phyloP scores from a whole-genome alignment of 2,797 vertebrate genomes.

The Mormyrops boulengeri region DNA sequence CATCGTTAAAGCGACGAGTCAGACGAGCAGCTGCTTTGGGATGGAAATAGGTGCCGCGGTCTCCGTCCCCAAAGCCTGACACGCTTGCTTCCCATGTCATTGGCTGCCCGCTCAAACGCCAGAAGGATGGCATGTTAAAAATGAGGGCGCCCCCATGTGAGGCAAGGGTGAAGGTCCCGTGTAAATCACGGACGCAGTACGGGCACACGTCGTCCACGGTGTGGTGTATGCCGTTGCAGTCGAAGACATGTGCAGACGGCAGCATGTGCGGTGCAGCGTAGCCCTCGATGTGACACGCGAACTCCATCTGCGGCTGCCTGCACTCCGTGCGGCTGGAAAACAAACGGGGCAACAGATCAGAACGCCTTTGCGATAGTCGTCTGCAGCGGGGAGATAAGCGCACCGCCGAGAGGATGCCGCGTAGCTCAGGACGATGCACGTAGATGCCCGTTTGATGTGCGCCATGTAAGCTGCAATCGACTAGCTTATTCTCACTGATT shows the following conservation, averaged over 20 bases:
- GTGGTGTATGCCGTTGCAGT: not conserved
- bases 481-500: slow-evolving; percentile 32
- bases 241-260: not conserved
- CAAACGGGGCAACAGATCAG: slow-evolving; percentile 4
- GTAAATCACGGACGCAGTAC: not conserved
- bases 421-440: slow-evolving; percentile 13
- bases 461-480: slow-evolving; percentile 33
- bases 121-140: too few species aligned
- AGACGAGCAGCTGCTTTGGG: not conserved
- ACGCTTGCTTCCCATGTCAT: not conserved
- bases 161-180: not conserved
- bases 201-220: not conserved
- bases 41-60: not conserved
- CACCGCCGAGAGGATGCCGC: slow-evolving; percentile 32
- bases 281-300: not conserved
- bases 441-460: slow-evolving; percentile 37
- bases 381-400: slow-evolving; percentile 53
- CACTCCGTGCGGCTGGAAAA: not conserved
- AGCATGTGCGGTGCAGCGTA: too few species aligned
- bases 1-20: not conserved
- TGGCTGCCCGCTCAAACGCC: not conserved
- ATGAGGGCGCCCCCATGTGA: not conserved
- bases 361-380: slow-evolving; percentile 43
- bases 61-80: not conserved
- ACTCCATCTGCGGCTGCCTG: not conserved